These are phyloP conservation scores for Carposina sasakii DNA, from an alignment of 1,140 invertebrate genomes.

Conservation along the genomic window DNA sequence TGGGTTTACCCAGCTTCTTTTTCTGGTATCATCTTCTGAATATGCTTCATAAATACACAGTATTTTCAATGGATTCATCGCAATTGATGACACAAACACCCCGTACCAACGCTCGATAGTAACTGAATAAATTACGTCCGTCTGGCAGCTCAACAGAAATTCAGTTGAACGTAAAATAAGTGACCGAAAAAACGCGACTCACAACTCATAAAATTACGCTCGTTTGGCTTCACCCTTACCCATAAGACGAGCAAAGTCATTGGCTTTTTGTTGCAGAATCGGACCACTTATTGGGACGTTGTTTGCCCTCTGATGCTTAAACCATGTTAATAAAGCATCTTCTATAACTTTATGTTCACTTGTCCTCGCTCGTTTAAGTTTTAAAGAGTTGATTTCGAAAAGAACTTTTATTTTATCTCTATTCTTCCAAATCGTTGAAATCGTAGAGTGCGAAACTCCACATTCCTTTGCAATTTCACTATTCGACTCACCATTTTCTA, in stretches of 20 bases:
- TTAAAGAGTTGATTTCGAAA: background rate
- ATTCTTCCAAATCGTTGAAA: slow-evolving; percentile 7
- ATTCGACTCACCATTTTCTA: slow-evolving; percentile 6
- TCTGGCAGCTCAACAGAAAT: slow-evolving; percentile 2
- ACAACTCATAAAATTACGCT: slow-evolving; percentile 3
- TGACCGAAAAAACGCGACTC: slow-evolving; percentile 2
- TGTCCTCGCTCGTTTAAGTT: background rate
- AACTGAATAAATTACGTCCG: slow-evolving; percentile 4
- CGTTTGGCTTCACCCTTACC: no score
- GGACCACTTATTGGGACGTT: background rate
- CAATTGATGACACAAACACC: slow-evolving; percentile 18
- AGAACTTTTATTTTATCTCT: background rate
- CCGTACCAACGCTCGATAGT: slow-evolving; percentile 2
- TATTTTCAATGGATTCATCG: slow-evolving; percentile 25
- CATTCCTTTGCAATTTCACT: slow-evolving; percentile 3
- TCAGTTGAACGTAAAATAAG: slow-evolving; percentile 1
- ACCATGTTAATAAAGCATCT: background rate
- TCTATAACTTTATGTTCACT: background rate
- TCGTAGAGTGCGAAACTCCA: slow-evolving; percentile 9
- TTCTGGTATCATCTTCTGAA: slow-evolving; percentile 27
- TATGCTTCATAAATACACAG: slow-evolving; percentile 29
- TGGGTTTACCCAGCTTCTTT: slow-evolving; percentile 25
- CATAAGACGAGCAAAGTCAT: background rate
- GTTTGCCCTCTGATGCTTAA: background rate
- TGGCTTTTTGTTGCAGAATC: background rate